A percentile compares a stretch with the other conserved stretches of the same genome.
Conservation (phyloP, 2,888 invertebrate species). For the Papilio demoleus region DNA sequence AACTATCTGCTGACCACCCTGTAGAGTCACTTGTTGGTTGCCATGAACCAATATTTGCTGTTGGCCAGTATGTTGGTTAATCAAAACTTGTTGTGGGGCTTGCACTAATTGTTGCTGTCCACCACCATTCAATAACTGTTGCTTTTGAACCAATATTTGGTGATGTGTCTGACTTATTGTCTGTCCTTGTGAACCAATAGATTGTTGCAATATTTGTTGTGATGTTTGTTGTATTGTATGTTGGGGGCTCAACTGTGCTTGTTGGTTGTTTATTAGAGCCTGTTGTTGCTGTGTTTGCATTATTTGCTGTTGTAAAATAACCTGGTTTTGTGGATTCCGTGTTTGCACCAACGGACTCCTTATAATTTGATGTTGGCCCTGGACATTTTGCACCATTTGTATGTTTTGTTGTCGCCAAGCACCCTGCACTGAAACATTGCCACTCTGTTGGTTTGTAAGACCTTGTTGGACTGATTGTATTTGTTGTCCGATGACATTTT, state of each 20-base stretch:
- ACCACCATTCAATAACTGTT: slow-evolving; percentile 83
- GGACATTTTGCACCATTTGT: slow-evolving; percentile 80
- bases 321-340: slow-evolving; percentile 78
- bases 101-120: slow-evolving; percentile 80
- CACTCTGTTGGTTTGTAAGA: slow-evolving; percentile 69
- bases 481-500: slow-evolving; percentile 76
- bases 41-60: slow-evolving; percentile 80
- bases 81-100: slow-evolving; percentile 80
- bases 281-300: slow-evolving; percentile 82
- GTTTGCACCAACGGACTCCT: slow-evolving; percentile 76
- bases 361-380: slow-evolving; percentile 80
- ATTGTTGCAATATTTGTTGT: slow-evolving; percentile 85
- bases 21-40: slow-evolving; percentile 77
- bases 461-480: slow-evolving; percentile 78
- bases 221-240: slow-evolving; percentile 80
- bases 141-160: slow-evolving; percentile 80
- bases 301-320: slow-evolving; percentile 83
- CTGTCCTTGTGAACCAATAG: slow-evolving; percentile 81
- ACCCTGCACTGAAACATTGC: slow-evolving; percentile 68
- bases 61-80: slow-evolving; percentile 77
- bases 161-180: slow-evolving; percentile 78
- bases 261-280: slow-evolving; percentile 74
- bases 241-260: slow-evolving; percentile 80
- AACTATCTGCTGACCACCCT: slow-evolving; percentile 76
- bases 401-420: slow-evolving; percentile 80